Percentiles rank a stretch among this genome's conserved stretches.
phyloP scores from a whole-genome alignment of 2,888 invertebrate species.

The Gortyna flavago region DNA sequence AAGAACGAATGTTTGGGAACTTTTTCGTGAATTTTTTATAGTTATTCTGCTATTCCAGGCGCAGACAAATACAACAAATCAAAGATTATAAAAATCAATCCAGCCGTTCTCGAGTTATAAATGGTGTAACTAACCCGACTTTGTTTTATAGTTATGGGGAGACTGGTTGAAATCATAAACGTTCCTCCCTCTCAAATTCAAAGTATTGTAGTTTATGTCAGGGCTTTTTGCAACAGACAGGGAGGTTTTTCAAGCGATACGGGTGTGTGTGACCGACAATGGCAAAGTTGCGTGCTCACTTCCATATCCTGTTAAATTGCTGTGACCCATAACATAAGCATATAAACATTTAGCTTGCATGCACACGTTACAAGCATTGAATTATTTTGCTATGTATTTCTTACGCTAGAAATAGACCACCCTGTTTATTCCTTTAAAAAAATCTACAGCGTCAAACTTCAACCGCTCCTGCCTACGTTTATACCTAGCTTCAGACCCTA shows the following conservation, averaged over 20 bases:
- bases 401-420: not conserved
- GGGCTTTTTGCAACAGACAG: not conserved
- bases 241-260: slow-evolving; percentile 1
- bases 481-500: not conserved
- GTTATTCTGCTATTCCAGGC: not conserved
- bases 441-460: not conserved
- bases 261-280: slow-evolving; percentile 39
- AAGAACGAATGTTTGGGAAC: not conserved
- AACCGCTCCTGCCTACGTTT: not conserved
- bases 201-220: not conserved
- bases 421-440: not conserved
- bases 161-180: not conserved
- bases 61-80: not conserved
- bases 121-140: not conserved
- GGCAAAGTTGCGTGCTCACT: slow-evolving; percentile 43
- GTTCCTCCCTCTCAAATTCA: not conserved
- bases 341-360: slow-evolving; percentile 34
- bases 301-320: slow-evolving; percentile 38
- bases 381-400: slow-evolving; percentile 13
- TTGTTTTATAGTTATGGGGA: not conserved
- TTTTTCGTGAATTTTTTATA: not conserved
- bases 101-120: not conserved
- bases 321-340: slow-evolving; percentile 36
- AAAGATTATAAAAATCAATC: not conserved
- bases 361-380: slow-evolving; percentile 24